These are phyloP conservation scores for Sarcoramphus papa DNA, from an alignment of 2,797 vertebrate species.

Conservation along the genomic window DNA sequence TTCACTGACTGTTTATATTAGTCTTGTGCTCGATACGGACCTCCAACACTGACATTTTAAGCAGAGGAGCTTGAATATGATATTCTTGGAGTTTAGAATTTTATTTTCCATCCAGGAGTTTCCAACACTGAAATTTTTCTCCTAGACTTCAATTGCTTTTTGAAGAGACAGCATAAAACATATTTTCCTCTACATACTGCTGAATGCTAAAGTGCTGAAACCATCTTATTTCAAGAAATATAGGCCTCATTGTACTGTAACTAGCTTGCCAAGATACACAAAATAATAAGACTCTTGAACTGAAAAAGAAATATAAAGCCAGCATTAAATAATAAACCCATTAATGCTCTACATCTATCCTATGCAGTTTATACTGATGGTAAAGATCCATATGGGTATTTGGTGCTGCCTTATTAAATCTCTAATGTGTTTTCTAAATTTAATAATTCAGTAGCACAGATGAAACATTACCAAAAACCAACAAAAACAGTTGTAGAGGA, in stretches of 20 bases:
- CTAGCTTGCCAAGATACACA: neutral
- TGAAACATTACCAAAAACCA: neutral
- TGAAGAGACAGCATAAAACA: neutral
- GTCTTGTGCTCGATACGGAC: neutral
- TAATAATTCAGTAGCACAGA: neutral
- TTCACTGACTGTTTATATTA: neutral
- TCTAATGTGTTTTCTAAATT: neutral
- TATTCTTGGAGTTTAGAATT: conserved; percentile 32
- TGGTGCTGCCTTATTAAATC: neutral
- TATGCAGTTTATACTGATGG: neutral
- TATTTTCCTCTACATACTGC: neutral
- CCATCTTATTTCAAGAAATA: neutral
- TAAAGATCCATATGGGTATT: neutral
- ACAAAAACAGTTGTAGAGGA: neutral
- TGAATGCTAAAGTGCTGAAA: neutral
- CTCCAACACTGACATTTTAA: conserved; percentile 48
- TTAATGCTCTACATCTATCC: neutral
- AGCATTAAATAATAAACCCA: neutral
- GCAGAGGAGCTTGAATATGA: conserved; percentile 23
- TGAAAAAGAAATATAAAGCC: neutral
- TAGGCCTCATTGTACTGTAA: neutral
- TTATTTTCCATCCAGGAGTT: conserved; percentile 1
- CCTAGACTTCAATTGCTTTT: neutral
- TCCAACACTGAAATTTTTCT: neutral
- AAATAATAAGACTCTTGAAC: neutral